Evolutionary conservation across 2,113 vertebrate genomes (phyloP), one percentile per base, ranked within the genome.

Genomic region (Danionella cerebrum): DNA sequence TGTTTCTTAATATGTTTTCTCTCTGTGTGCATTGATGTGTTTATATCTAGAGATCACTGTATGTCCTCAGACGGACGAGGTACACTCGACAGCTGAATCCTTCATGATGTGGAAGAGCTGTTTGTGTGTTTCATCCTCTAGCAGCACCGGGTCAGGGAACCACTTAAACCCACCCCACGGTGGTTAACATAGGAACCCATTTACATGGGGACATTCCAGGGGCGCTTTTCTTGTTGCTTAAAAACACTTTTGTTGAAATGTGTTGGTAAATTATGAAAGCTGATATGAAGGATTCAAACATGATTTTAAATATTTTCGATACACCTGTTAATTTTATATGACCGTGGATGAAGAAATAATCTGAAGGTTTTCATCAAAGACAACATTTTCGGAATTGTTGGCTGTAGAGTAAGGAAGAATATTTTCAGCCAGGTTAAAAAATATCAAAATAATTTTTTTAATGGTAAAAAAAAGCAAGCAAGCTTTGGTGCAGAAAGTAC

Each of bases 131-230:
- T 59, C 27, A 57, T 21, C 22, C 76, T 53, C 53, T 76, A 82
- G 76, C 73, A 59, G n/a, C 74, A 75, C 21, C 18, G 81, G 58
- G 82, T 82, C 85, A 88, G 81, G 83, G 85, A 83, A 84, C 77
- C 85, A 86, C 86, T 87, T 86, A 86, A 86, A 82, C 71, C 79
- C 76, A 83, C 86, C 80, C 82, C 79, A 76, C 79, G 80, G 80
- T 78, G 65, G 80, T 75, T 62, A 38, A 67, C 29, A 16, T 54
- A 31, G 44, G 22, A 31, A 38, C 12, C 24, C 47, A 44, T 41
- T 42, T 38, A 62, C 18, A 48, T 16, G 19, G 5, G 33, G 10
- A 59, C 22, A 12, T 42, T 16, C n/a, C 27, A 31, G 8, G n/a
- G 12, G 9, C 10, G 3, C 25, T 1, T 52, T 52, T 52, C 2